Conservation (phyloP, 2,797 vertebrate species). For the Lagorchestes hirsutus region DNA sequence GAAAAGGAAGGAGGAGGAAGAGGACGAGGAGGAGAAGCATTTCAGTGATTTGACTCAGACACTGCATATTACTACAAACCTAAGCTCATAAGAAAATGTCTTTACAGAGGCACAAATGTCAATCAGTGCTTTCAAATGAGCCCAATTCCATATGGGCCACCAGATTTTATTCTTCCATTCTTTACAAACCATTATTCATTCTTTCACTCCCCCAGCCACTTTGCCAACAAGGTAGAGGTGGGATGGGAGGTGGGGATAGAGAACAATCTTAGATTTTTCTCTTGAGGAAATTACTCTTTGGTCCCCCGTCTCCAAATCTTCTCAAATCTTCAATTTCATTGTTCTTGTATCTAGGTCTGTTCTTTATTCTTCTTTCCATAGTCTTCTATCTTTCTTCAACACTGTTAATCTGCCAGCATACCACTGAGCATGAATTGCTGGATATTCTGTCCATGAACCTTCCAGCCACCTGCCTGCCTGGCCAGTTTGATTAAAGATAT, state of each 20-base stretch:
- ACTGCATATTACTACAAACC: not conserved
- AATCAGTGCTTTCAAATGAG: constrained; percentile 13
- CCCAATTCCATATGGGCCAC: not conserved
- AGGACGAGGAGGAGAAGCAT: not conserved
- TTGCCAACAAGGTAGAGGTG: not conserved
- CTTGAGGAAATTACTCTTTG: constrained; percentile 22
- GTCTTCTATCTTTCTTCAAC: constrained; percentile 23
- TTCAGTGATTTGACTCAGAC: constrained; percentile 21
- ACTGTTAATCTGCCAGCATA: not conserved
- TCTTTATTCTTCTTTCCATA: not conserved
- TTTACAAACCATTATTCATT: not conserved
- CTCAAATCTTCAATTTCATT: not conserved
- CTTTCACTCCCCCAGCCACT: not conserved
- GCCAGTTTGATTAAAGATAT: not conserved
- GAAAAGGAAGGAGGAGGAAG: no score
- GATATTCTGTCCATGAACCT: not conserved
- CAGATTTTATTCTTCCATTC: constrained; percentile 10
- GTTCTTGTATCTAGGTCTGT: not conserved
- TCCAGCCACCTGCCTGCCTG: not conserved
- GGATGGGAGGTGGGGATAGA: not conserved
- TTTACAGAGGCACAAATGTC: not conserved
- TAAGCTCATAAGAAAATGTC: not conserved
- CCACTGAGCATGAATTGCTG: not conserved
- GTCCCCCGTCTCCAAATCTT: constrained; percentile 27
- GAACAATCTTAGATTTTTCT: not conserved